phyloP scores from a whole-genome alignment of 2,797 vertebrate genomes.

The Sebastes oblongus region DNA sequence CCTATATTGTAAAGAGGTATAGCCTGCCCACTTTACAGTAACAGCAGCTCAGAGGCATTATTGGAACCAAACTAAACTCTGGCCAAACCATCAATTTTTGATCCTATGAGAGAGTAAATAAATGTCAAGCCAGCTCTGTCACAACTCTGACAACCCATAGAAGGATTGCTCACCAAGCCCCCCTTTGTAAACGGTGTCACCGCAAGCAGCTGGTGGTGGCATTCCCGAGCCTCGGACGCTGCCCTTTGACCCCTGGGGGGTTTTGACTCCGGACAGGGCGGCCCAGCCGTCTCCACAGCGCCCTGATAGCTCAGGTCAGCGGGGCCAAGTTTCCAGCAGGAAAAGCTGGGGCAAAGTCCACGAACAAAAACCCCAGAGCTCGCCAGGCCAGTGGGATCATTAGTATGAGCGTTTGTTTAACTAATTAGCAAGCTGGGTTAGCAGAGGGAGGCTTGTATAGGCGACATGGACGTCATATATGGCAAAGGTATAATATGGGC shows the following conservation, averaged over 20 bases:
- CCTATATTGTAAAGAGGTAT: fast-evolving
- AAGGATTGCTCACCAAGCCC: conserved; percentile 75
- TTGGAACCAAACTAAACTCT: neutral
- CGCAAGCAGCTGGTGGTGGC: conserved; percentile 96
- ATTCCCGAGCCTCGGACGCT: conserved; percentile 86
- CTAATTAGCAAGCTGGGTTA: conserved; percentile 96
- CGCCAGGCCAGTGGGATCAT: conserved; percentile 86
- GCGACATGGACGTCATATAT: conserved; percentile 68
- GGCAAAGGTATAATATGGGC: conserved; percentile 45
- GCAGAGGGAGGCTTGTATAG: conserved; percentile 85
- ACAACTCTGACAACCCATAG: conserved; percentile 69
- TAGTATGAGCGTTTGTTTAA: conserved; percentile 96
- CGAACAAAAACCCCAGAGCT: conserved; percentile 89
- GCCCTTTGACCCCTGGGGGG: conserved; percentile 93
- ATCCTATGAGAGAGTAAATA: conserved; percentile 68
- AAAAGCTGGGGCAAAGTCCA: conserved; percentile 78
- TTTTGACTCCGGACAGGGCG: conserved; percentile 90
- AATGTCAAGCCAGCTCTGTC: conserved; percentile 66
- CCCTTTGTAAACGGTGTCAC: conserved; percentile 90
- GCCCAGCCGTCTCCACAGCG: conserved; percentile 86
- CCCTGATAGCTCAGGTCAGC: conserved; percentile 91
- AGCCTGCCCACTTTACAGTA: neutral
- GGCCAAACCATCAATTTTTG: conserved; percentile 5
- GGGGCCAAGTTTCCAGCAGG: conserved; percentile 91
- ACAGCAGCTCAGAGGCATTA: neutral